Evolutionary conservation across 2,888 invertebrate species (phyloP).

Genomic region (Priapulus caudatus): DNA sequence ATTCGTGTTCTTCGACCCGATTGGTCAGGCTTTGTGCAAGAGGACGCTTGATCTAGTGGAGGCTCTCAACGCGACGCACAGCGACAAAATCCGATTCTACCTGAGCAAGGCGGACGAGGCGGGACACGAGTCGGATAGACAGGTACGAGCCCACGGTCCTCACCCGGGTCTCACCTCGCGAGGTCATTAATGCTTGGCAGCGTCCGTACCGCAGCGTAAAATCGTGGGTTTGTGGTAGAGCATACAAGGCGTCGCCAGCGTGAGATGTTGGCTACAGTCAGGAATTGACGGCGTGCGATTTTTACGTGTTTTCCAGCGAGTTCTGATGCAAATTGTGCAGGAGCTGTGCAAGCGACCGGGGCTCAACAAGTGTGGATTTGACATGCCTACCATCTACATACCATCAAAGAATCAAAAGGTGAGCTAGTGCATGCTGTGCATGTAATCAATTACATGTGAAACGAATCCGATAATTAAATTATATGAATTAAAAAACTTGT

Average conservation of each 20-base stretch:
- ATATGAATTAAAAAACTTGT: no score
- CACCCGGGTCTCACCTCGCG: no score
- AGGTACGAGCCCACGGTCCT: conserved; percentile 38
- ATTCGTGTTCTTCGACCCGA: conserved; percentile 49
- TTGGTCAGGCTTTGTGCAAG: conserved; percentile 48
- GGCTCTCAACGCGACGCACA: conserved; percentile 42
- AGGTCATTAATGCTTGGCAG: no score
- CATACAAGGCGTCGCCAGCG: no score
- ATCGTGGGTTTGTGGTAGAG: no score
- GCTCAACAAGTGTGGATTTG: conserved; percentile 46
- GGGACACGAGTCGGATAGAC: conserved; percentile 46
- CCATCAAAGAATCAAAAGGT: conserved; percentile 42
- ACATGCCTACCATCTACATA: conserved; percentile 48
- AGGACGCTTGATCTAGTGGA: conserved; percentile 47
- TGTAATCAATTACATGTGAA: no score
- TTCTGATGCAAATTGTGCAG: conserved; percentile 50
- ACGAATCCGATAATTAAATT: no score
- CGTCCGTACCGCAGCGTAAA: no score
- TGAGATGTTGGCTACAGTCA: no score
- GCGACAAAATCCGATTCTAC: conserved; percentile 45
- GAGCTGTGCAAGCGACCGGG: conserved; percentile 47
- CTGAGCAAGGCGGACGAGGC: conserved; percentile 49
- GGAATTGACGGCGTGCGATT: no score
- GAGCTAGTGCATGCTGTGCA: no score
- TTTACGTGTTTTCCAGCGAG: conserved; percentile 37